phyloP scores from a whole-genome alignment of 2,113 vertebrate genomes.

The Furnarius figulus region DNA sequence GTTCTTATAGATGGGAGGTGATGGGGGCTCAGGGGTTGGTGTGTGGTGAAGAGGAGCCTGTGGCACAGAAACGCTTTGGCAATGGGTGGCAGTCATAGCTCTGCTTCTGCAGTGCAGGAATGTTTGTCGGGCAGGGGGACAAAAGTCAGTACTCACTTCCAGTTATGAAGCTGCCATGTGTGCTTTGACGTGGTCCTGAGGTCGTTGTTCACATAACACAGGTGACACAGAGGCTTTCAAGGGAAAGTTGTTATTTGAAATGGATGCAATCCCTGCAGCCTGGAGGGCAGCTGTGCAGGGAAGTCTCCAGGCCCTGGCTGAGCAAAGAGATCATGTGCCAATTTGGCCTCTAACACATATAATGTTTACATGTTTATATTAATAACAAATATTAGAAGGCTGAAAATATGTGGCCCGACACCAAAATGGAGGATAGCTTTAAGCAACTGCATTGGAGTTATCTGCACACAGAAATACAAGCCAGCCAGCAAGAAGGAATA shows the following conservation, averaged over 20 bases:
- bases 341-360: background rate
- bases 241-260: background rate
- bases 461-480: background rate
- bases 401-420: slow-evolving; percentile 21
- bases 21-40: fast-evolving
- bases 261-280: background rate
- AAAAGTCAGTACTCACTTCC: background rate
- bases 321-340: background rate
- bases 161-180: background rate
- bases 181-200: background rate
- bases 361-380: background rate
- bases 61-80: background rate
- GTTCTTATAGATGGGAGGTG: background rate
- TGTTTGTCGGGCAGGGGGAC: background rate
- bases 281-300: background rate
- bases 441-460: background rate
- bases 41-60: fast-evolving
- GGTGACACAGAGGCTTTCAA: background rate
- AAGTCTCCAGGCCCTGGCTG: background rate
- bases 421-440: background rate
- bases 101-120: background rate
- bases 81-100: fast-evolving
- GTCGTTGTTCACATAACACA: background rate
- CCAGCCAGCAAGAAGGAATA: background rate
- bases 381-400: background rate